Conservation (phyloP, 2,113 vertebrate genomes). For the Chloroceryle aenea region DNA sequence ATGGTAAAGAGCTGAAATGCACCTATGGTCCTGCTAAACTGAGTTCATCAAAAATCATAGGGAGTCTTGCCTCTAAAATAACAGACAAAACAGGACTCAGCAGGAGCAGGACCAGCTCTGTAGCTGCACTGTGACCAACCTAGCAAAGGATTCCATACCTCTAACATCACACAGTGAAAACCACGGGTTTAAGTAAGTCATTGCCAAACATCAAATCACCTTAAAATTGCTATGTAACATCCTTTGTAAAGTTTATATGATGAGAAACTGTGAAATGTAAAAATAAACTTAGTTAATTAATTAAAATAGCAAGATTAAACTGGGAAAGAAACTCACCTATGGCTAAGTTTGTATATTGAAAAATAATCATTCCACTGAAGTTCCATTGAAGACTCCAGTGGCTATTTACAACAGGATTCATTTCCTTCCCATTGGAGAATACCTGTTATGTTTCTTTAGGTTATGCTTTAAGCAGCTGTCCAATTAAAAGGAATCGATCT, state of each 20-base stretch:
- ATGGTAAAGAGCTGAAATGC: neutral
- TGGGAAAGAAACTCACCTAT: neutral
- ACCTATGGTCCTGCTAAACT: neutral
- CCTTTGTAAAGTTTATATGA: neutral
- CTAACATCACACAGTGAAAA: neutral
- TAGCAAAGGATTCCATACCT: neutral
- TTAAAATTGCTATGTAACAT: neutral
- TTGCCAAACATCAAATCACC: neutral
- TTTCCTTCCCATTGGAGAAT: slow-evolving; percentile 55
- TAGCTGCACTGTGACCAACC: neutral
- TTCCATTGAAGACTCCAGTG: slow-evolving; percentile 16
- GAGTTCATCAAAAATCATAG: neutral
- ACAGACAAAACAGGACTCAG: neutral
- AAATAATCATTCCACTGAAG: slow-evolving; percentile 10
- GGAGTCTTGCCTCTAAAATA: neutral
- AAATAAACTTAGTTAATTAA: neutral
- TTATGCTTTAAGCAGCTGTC: slow-evolving; percentile 53
- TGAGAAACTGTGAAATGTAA: neutral
- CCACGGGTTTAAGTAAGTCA: neutral
- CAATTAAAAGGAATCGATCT: slow-evolving; percentile 64
- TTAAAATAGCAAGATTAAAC: neutral
- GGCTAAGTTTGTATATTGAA: neutral
- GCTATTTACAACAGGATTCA: slow-evolving; percentile 68
- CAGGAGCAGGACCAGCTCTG: neutral
- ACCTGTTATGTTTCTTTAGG: slow-evolving; percentile 47